A percentile compares a stretch with the other conserved stretches of the same genome.
These are phyloP conservation scores for Matsumyia berberina DNA, from an alignment of 2,888 invertebrate genomes.

Conservation along the genomic window DNA sequence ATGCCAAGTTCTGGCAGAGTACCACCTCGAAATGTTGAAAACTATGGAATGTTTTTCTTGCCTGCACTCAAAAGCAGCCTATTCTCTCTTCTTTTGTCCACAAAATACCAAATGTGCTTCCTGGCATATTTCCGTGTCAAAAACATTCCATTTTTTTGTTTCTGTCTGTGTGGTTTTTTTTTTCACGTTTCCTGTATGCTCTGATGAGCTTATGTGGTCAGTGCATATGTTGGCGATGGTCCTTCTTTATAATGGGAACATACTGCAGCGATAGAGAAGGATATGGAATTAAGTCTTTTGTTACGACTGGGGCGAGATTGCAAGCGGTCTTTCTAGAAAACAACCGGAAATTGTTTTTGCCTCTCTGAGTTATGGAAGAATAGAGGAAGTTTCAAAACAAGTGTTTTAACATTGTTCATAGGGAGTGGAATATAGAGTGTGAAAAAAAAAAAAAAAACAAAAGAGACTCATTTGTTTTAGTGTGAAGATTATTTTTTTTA, in stretches of 20 bases:
- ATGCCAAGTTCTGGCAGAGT: neutral
- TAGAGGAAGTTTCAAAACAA: neutral
- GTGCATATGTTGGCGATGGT: slow-evolving; percentile 26
- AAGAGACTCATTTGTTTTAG: neutral
- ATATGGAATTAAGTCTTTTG: slow-evolving; percentile 17
- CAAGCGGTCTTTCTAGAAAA: slow-evolving; percentile 47
- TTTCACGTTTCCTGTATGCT: neutral
- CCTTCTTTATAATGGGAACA: slow-evolving; percentile 16
- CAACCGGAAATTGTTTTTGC: slow-evolving; percentile 46
- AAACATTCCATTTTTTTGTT: slow-evolving; percentile 57
- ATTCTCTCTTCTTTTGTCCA: slow-evolving; percentile 5
- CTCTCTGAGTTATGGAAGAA: slow-evolving; percentile 21
- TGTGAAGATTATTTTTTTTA: neutral
- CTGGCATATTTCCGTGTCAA: slow-evolving; percentile 49
- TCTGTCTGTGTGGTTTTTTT: neutral
- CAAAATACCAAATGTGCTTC: slow-evolving; percentile 54
- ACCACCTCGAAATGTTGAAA: slow-evolving; percentile 1
- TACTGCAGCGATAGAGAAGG: slow-evolving; percentile 5
- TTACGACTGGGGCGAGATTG: slow-evolving; percentile 20
- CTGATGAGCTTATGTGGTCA: slow-evolving; percentile 34
- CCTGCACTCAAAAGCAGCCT: neutral
- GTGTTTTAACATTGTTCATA: neutral
- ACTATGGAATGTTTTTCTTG: slow-evolving; percentile 26
- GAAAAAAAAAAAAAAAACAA: neutral
- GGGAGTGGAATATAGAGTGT: neutral